Conservation (phyloP, 2,797 vertebrate species). For the Setipinna tenuifilis region DNA sequence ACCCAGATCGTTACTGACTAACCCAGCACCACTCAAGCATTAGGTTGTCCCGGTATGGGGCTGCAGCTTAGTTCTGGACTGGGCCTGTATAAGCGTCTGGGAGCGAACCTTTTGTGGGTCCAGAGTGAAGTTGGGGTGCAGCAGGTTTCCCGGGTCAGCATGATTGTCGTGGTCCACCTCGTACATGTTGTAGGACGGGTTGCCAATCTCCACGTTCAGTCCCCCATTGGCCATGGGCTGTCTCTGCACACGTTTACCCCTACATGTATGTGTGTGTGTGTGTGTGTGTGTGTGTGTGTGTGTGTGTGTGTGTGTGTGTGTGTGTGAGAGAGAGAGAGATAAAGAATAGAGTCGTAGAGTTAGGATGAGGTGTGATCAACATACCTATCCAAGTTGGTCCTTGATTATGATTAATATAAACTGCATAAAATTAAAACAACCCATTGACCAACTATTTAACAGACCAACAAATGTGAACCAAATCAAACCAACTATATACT, state of each 20-base stretch:
- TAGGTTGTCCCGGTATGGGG: background rate
- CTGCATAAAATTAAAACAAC: too few relatives aligned
- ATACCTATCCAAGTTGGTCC: too few relatives aligned
- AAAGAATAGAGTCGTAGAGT: too few relatives aligned
- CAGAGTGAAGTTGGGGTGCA: constrained; percentile 92
- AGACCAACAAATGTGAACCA: too few relatives aligned
- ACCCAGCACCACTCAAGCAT: background rate
- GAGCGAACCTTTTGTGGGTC: constrained; percentile 90
- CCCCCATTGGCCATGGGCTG: constrained; percentile 97
- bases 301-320: too few relatives aligned
- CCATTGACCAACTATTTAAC: too few relatives aligned
- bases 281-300: too few relatives aligned
- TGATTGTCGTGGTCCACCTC: constrained; percentile 95
- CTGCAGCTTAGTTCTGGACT: background rate
- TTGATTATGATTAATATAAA: too few relatives aligned
- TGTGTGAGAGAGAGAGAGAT: too few relatives aligned
- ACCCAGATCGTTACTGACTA: too few relatives aligned
- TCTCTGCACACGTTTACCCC: constrained; percentile 94
- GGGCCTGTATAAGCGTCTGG: background rate
- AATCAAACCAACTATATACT: too few relatives aligned
- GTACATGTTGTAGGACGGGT: constrained; percentile 99
- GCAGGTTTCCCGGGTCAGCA: constrained; percentile 87
- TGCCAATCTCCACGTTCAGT: constrained; percentile 97
- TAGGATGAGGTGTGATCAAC: too few relatives aligned
- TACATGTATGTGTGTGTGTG: constrained; percentile 51